Percentiles rank a stretch among this genome's conserved stretches.
phyloP scores from a whole-genome alignment of 2,888 invertebrate species.

The Sesamia inferens region DNA sequence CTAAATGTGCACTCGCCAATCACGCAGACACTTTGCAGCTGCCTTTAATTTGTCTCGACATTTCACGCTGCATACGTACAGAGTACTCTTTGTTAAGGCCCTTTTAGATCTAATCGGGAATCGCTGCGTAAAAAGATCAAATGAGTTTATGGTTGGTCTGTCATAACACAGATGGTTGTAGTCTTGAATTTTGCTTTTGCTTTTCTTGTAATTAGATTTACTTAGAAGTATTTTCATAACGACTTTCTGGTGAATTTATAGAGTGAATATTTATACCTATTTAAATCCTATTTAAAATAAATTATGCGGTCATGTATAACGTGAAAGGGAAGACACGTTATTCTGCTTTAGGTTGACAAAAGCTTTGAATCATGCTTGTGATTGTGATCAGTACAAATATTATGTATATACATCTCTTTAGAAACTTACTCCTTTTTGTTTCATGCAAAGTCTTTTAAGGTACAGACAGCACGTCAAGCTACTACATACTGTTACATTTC shows the following conservation, averaged over 20 bases:
- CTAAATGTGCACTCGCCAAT: constrained; percentile 84
- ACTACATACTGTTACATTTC: no score
- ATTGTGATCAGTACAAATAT: neutral
- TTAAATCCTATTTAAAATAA: neutral
- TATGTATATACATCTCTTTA: neutral
- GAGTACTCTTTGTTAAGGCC: constrained; percentile 65
- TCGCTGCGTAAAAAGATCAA: constrained; percentile 62
- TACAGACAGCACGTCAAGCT: no score
- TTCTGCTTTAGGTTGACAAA: neutral
- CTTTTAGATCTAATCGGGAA: constrained; percentile 64
- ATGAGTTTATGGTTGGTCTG: constrained; percentile 44
- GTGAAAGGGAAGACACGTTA: neutral
- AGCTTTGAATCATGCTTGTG: neutral
- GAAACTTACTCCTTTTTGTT: neutral
- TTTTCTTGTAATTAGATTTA: constrained; percentile 26
- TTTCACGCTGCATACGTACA: constrained; percentile 75
- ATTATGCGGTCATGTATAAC: no score
- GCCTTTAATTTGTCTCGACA: constrained; percentile 84
- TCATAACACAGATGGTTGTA: constrained; percentile 33
- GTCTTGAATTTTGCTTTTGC: constrained; percentile 12
- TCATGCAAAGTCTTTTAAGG: neutral
- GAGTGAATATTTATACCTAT: neutral
- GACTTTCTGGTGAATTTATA: neutral
- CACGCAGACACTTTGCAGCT: constrained; percentile 81
- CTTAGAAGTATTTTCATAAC: constrained; percentile 2